Evolutionary conservation across 2,113 vertebrate genomes (phyloP).

Genomic region (Jacana jacana): DNA sequence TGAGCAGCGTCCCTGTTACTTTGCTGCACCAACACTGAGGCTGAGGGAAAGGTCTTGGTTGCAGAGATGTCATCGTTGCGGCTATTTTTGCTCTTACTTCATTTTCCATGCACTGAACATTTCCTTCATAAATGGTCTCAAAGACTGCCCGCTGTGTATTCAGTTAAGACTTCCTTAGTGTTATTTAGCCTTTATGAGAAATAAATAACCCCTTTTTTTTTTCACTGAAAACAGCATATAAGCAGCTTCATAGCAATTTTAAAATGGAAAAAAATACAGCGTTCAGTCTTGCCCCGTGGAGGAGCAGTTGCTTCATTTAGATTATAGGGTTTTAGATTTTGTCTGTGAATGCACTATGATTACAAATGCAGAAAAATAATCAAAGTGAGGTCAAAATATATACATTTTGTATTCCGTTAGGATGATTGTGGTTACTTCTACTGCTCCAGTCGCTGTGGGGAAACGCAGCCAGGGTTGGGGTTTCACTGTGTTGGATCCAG

Average conservation of each 20-base stretch:
- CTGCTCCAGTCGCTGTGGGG: neutral
- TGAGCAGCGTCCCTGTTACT: rapidly evolving
- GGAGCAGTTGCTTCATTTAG: neutral
- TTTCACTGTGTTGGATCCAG: neutral
- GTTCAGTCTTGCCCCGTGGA: neutral
- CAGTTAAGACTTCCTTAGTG: neutral
- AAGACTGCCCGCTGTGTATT: neutral
- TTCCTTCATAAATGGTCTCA: neutral
- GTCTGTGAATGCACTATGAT: neutral
- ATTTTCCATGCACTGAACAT: neutral
- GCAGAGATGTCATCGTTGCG: neutral
- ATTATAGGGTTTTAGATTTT: slow-evolving; percentile 11
- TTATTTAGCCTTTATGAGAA: neutral
- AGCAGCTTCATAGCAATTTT: neutral
- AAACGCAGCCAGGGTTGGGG: neutral
- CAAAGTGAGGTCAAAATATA: neutral
- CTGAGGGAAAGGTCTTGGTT: neutral
- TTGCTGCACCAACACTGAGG: rapidly evolving
- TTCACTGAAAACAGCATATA: neutral
- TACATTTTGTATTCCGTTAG: neutral
- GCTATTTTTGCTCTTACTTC: neutral
- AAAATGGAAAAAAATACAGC: neutral
- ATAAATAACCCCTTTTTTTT: neutral
- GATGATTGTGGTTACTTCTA: neutral
- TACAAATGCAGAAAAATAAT: slow-evolving; percentile 28